Conservation (phyloP, 2,888 invertebrate genomes). For the Agapostemon virescens region DNA sequence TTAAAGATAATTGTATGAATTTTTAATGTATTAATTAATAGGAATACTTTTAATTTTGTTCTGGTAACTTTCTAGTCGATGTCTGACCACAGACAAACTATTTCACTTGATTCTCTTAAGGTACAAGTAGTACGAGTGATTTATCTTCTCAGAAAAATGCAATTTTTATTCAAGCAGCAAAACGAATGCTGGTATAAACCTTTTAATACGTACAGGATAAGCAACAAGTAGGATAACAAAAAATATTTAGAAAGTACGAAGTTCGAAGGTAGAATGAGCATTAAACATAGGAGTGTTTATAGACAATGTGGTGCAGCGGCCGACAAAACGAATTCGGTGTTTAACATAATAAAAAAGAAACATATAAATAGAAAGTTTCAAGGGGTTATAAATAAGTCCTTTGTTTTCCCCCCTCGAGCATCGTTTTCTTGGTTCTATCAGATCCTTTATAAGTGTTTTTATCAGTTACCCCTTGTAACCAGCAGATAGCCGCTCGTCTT, state of each 20-base stretch:
- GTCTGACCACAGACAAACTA: background rate
- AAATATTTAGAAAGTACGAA: background rate
- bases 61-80: no score
- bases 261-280: no score
- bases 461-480: slow-evolving; percentile 1
- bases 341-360: background rate
- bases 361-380: background rate
- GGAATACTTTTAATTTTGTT: no score
- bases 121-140: background rate
- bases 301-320: background rate
- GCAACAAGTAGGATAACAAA: background rate
- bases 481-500: background rate
- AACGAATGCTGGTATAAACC: background rate
- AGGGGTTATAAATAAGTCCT: slow-evolving; percentile 7
- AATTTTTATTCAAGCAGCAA: background rate
- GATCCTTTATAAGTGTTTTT: slow-evolving; percentile 12
- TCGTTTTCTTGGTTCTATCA: background rate
- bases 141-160: background rate
- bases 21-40: no score
- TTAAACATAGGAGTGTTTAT: no score
- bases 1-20: no score
- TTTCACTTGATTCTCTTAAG: background rate
- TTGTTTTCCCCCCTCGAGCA: background rate
- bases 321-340: background rate
- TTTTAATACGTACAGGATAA: background rate